phyloP scores from a whole-genome alignment of 2,888 invertebrate species.

The Phengaris alcon region DNA sequence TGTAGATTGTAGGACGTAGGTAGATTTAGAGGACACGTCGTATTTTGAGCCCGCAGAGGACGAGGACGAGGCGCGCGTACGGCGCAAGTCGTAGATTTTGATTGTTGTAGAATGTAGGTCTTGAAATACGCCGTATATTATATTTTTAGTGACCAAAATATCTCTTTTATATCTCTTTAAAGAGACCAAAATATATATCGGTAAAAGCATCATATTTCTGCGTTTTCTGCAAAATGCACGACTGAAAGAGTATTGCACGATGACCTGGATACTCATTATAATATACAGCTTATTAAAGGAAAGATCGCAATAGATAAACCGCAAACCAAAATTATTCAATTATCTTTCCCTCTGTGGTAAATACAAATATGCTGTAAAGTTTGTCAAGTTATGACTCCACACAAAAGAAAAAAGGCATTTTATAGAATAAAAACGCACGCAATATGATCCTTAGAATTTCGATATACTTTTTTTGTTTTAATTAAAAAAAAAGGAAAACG shows the following conservation, averaged over 20 bases:
- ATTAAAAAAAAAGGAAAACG: slow-evolving; percentile 27
- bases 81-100: no score
- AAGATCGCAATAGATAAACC: not conserved
- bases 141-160: no score
- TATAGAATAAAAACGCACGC: not conserved
- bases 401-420: not conserved
- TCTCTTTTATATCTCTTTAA: no score
- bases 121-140: no score
- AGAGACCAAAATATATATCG: no score
- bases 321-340: not conserved
- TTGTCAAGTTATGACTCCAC: not conserved
- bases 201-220: not conserved
- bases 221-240: not conserved
- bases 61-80: no score
- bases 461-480: slow-evolving; percentile 23
- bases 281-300: not conserved
- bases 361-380: not conserved
- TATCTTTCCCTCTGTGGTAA: not conserved
- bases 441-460: slow-evolving; percentile 2
- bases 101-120: no score
- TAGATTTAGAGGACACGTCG: no score
- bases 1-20: no score
- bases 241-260: not conserved
- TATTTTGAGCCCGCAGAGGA: no score
- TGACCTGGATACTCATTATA: not conserved